These are phyloP conservation scores for Netelia fuscicornis DNA, from an alignment of 2,888 invertebrate genomes.

Conservation along the genomic window DNA sequence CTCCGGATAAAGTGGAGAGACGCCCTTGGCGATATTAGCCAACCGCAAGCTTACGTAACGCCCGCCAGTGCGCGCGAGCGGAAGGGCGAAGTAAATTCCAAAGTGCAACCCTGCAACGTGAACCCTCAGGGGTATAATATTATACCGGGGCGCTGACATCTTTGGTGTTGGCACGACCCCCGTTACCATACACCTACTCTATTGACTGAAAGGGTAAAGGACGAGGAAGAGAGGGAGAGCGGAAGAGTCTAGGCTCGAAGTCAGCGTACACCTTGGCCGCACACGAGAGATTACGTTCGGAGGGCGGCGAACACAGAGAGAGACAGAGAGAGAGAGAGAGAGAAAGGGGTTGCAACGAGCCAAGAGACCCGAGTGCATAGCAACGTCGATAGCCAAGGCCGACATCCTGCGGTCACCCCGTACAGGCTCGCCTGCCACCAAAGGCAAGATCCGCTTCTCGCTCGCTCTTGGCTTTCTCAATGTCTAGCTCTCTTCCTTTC, in stretches of 20 bases:
- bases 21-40: conserved; percentile 72
- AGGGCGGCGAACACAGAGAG: conserved; percentile 9
- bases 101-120: conserved; percentile 70
- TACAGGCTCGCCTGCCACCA: conserved; percentile 77
- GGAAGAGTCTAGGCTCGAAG: conserved; percentile 34
- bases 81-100: conserved; percentile 75
- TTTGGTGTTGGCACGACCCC: conserved; percentile 77
- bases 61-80: conserved; percentile 10
- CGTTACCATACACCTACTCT: conserved; percentile 75
- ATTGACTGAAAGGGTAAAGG: conserved; percentile 58
- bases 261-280: conserved; percentile 65
- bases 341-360: conserved; percentile 50
- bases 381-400: conserved; percentile 81
- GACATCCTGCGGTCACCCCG: conserved; percentile 83
- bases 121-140: conserved; percentile 76
- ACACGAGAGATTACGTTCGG: conserved; percentile 54
- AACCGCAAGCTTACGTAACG: conserved; percentile 73
- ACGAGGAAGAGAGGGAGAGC: conserved; percentile 47
- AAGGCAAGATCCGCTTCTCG: conserved; percentile 76
- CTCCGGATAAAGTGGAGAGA: conserved; percentile 71
- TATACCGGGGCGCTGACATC: conserved; percentile 78
- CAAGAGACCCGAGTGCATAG: conserved; percentile 67
- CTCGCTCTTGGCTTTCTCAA: conserved; percentile 36
- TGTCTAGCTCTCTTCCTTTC: conserved; percentile 44
- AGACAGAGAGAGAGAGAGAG: conserved; percentile 13